Conservation (phyloP, 2,113 vertebrate species). For the Nyctibius bracteatus region DNA sequence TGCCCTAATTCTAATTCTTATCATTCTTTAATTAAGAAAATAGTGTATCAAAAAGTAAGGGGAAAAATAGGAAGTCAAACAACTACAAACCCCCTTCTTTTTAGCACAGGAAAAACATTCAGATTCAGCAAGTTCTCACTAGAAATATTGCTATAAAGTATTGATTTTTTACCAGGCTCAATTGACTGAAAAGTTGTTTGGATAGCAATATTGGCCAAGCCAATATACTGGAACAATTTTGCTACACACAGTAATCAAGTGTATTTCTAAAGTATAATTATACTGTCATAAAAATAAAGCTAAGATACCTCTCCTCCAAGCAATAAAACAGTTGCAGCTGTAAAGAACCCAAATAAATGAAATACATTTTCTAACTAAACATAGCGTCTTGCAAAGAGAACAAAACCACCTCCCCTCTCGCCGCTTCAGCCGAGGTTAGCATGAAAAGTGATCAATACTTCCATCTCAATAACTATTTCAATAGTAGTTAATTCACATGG, state of each 20-base stretch:
- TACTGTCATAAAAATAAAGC: constrained; percentile 93
- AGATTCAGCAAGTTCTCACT: constrained; percentile 83
- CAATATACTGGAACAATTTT: constrained; percentile 88
- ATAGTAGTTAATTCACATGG: constrained; percentile 80
- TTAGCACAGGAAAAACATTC: constrained; percentile 66
- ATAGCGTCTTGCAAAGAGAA: constrained; percentile 69
- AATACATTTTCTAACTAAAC: constrained; percentile 76
- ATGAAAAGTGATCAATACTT: constrained; percentile 88
- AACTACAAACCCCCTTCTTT: constrained; percentile 43
- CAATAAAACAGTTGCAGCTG: constrained; percentile 76
- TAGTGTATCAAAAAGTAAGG: background rate
- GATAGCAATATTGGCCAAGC: constrained; percentile 93
- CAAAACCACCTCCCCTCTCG: constrained; percentile 6
- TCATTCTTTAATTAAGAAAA: constrained; percentile 37
- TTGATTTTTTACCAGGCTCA: constrained; percentile 92
- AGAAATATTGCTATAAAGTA: constrained; percentile 84
- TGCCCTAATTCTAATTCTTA: background rate
- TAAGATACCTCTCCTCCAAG: constrained; percentile 84
- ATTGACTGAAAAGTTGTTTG: constrained; percentile 99
- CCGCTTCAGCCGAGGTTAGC: constrained; percentile 77
- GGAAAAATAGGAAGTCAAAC: constrained; percentile 22
- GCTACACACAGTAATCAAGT: constrained; percentile 84
- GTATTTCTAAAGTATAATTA: constrained; percentile 95
- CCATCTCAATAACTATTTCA: constrained; percentile 91
- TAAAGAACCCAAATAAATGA: constrained; percentile 75